phyloP scores from a whole-genome alignment of 53 echinoderm and acorn worm species.

The Pentamera pediparva region DNA sequence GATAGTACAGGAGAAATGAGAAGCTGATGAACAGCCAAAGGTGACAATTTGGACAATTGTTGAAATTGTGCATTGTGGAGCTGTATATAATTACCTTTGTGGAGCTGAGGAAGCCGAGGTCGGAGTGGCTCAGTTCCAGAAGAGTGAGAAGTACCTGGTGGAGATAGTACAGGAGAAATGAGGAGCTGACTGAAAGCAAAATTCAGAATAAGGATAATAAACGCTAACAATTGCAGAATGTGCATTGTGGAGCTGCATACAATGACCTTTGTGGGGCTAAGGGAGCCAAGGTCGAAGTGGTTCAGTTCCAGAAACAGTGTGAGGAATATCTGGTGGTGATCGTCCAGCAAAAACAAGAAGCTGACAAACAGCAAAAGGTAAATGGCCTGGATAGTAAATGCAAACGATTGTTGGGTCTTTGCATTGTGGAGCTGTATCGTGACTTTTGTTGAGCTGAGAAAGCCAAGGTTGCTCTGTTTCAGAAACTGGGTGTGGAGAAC shows the following conservation, averaged over 20 bases:
- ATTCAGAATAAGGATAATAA: too few species aligned
- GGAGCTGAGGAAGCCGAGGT: constrained; percentile 96
- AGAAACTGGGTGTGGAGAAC: constrained; percentile 97
- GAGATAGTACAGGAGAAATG: constrained; percentile 97
- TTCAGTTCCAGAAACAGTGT: constrained; percentile 96
- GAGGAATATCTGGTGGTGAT: constrained; percentile 92
- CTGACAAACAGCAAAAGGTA: too few species aligned
- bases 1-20: constrained; percentile 96
- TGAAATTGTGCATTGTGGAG: too few species aligned
- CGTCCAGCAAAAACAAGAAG: too few species aligned
- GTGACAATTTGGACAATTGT: too few species aligned
- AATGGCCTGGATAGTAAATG: constrained; percentile 98
- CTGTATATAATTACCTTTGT: too few species aligned
- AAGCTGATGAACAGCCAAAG: constrained; percentile 98
- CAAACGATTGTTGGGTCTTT: too few species aligned
- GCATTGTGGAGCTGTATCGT: too few species aligned
- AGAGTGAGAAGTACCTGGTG: constrained; percentile 95
- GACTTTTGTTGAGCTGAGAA: constrained; percentile 96
- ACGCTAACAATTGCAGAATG: too few species aligned
- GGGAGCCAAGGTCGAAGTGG: constrained; percentile 88
- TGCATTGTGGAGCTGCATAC: too few species aligned
- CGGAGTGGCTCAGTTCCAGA: constrained; percentile 98
- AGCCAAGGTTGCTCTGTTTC: constrained; percentile 96
- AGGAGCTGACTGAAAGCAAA: constrained; percentile 96
- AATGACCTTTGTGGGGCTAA: too few species aligned